Base-by-base conservation (phyloP, 2,797 vertebrate genomes). In the Sebastes dallii region DNA sequence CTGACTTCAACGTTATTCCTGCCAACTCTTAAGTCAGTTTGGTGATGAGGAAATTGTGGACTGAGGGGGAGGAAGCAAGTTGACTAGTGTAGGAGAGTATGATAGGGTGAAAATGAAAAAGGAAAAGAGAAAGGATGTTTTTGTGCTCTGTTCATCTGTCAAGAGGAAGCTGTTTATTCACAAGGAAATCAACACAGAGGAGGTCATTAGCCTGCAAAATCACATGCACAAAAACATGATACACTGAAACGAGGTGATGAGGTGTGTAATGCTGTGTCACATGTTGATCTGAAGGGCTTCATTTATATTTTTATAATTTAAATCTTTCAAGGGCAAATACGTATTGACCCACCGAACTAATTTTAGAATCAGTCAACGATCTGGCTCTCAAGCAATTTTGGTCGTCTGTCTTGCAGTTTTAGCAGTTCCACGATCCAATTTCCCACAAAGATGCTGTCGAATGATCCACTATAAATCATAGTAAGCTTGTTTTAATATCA, bases 1-100 rank as follows among this genome's bases (percentile, higher is more conserved):
- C 80, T 91, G 88, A 85, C 89, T 83, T 77, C 67, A 82, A 75
- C 83, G 86, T 90, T 90, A 82, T 83, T 93, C 82, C 67, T 84
- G 78, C 77, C 82, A 89, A 84, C 72, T 82, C 69, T 66, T 61
- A 66, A 79, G 82, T 85, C 82, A 73, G 86, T 73, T 81, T 86
- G n/a, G 39, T 78, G 67, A 84, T 66, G 59, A 70, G 55, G 20
- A 84, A 81, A 82, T 75, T 84, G 72, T 78, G 64, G 68, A 86
- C 16, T 81, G 3, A 12, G 12, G 22, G 24, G 42, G 25, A 66
- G 61, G 54, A 54, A 75, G 65, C 32, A 24, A 77, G 72, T 77
- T 66, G 32, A 60, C 27, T 24, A 18, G 24, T 76, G n/a, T 54
- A 50, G 30, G 25, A 76, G 16, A 68, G n/a, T 27, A 20, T 55